Evolutionary conservation across 2,113 vertebrate species (phyloP).

Genomic region (Marcusenius ussheri): DNA sequence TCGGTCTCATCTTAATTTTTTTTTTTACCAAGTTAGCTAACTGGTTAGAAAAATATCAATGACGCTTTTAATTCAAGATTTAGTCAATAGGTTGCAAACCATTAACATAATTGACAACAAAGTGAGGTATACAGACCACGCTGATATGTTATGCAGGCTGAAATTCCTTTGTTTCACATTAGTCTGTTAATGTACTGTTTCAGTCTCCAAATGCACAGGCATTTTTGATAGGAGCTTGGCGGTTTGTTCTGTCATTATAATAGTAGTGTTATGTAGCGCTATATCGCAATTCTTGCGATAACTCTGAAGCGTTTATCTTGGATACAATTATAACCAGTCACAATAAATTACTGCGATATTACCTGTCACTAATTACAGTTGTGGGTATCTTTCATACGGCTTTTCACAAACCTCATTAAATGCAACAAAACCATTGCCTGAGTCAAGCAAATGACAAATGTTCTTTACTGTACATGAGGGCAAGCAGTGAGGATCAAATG

Average conservation of each 20-base stretch:
- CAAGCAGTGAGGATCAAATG: neutral
- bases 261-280: neutral
- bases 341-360: neutral
- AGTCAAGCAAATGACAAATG: neutral
- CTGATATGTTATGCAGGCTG: neutral
- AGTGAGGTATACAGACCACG: too few relatives aligned
- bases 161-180: neutral
- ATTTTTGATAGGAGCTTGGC: neutral
- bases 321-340: neutral
- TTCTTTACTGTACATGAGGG: neutral
- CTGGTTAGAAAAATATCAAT: neutral
- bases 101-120: too few relatives aligned
- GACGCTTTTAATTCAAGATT: neutral
- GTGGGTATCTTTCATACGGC: neutral
- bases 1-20: neutral
- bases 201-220: neutral
- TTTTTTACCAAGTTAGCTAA: neutral
- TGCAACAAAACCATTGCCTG: neutral
- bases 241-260: neutral
- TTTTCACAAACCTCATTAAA: constrained; percentile 12
- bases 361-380: neutral
- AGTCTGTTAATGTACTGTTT: neutral
- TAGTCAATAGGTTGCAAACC: neutral
- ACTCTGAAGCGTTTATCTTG: neutral
- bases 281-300: neutral